Evolutionary conservation across 2,888 invertebrate genomes (phyloP).

Genomic region (Tachystola acroxantha): DNA sequence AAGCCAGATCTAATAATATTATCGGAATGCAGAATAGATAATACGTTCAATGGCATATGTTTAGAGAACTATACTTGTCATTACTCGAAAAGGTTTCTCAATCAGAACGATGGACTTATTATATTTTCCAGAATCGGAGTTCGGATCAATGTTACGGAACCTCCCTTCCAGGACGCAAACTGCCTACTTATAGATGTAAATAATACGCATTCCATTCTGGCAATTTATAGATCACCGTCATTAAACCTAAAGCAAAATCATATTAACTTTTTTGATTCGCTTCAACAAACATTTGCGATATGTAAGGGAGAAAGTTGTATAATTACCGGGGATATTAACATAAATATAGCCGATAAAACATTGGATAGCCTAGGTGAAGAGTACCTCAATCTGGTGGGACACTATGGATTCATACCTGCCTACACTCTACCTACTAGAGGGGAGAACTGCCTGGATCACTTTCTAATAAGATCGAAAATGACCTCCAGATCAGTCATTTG

Average conservation of each 20-base stretch:
- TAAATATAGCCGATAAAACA: not conserved
- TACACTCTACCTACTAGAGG: too few species aligned
- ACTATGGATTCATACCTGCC: not conserved
- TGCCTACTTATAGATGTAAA: not conserved
- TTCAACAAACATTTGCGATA: not conserved
- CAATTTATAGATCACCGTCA: not conserved
- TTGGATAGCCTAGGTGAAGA: too few species aligned
- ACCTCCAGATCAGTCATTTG: too few species aligned
- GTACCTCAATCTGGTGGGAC: not conserved
- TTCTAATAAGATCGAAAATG: too few species aligned
- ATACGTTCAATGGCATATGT: too few species aligned
- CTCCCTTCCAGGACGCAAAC: not conserved
- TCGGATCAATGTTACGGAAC: not conserved
- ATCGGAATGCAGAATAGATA: not conserved
- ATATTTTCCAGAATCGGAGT: not conserved
- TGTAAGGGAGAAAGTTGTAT: not conserved
- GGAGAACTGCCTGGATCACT: too few species aligned
- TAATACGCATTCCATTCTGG: not conserved
- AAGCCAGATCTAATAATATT: not conserved
- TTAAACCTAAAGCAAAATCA: not conserved
- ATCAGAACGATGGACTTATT: conserved; percentile 3
- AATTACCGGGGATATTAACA: not conserved
- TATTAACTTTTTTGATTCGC: not conserved
- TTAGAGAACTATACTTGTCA: not conserved
- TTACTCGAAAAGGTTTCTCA: not conserved